Base-by-base conservation (phyloP, 2,113 vertebrate genomes). In the Dasypus novemcinctus region DNA sequence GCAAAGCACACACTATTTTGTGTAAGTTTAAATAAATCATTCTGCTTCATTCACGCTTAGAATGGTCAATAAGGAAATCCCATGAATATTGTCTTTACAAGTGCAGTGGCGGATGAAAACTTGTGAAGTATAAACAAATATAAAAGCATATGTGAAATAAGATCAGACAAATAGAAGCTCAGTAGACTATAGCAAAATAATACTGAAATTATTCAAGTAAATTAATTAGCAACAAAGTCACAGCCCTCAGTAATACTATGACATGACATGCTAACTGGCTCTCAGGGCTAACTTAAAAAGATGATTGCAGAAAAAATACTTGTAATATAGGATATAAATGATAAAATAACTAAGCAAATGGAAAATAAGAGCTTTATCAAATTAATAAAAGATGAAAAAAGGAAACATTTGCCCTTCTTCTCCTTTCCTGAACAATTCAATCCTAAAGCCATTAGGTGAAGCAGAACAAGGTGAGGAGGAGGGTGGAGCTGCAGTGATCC, bases 1-100 rank as follows among this genome's bases (percentile, higher is more conserved):
- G 95, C 91, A 80, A 91, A 79, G 83, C 85, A 94, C 91, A 33
- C 79, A 88, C 12, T 74, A 84, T 54, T 96, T 95, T 89, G 59
- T 95, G 10, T 75, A 64, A 89, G 85, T 94, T 97, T 95, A 86
- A 91, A 72, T 89, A 82, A 95, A 95, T 69, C 52, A 88, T 80
- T 86, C 84, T 52, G 69, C 69, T 84, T 85, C 41, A 71, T 71
- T 87, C 21, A 80, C 79, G 78, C 61, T 92, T 92, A 86, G 18
- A 79, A 83, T 46, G 31, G 46, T 91, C 89, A 96, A 36, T 61
- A 83, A 94, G 85, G 93, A 97, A 96, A 95, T 91, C 72, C 87
- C 75, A 49, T 13, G 3, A 79, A 52, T 57, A 83, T 0, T 78
- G 49, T 71, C 94, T 93, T 90, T 79, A 92, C 87, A 95, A 79